Percentiles rank a stretch among this genome's conserved stretches.
phyloP scores from a whole-genome alignment of 1,140 invertebrate species.

The Drosophila nebulosa region DNA sequence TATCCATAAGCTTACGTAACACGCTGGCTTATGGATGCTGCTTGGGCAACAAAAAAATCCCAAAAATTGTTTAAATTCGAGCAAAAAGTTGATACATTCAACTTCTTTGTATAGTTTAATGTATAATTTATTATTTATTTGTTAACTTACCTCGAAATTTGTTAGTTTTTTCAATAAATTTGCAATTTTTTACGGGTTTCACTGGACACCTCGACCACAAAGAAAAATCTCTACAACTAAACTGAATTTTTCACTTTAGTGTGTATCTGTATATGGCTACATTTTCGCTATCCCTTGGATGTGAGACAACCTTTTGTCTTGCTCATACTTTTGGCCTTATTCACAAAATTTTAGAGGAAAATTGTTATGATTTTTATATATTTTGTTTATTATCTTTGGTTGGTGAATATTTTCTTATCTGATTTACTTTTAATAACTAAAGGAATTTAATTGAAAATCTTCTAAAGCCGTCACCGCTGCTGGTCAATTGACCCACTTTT shows the following conservation, averaged over 20 bases:
- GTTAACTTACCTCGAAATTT: constrained; percentile 74
- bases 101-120: background rate
- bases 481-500: constrained; percentile 63
- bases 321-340: background rate
- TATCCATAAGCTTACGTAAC: constrained; percentile 44
- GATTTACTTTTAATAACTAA: background rate
- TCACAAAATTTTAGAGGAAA: background rate
- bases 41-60: background rate
- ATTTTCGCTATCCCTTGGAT: constrained; percentile 31
- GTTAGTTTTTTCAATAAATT: constrained; percentile 81
- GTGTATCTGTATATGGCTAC: constrained; percentile 55
- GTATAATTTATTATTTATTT: background rate
- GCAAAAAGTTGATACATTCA: constrained; percentile 22
- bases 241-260: constrained; percentile 49
- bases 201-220: constrained; percentile 61
- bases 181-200: constrained; percentile 80
- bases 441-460: constrained; percentile 19
- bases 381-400: background rate
- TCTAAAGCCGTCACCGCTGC: background rate
- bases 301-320: background rate
- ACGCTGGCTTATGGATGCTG: constrained; percentile 8
- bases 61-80: background rate
- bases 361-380: too few relatives aligned
- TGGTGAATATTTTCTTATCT: background rate
- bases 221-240: constrained; percentile 77